These are phyloP conservation scores for Hephaestus fuliginosus DNA, from an alignment of 2,797 vertebrate genomes.

Conservation along the genomic window DNA sequence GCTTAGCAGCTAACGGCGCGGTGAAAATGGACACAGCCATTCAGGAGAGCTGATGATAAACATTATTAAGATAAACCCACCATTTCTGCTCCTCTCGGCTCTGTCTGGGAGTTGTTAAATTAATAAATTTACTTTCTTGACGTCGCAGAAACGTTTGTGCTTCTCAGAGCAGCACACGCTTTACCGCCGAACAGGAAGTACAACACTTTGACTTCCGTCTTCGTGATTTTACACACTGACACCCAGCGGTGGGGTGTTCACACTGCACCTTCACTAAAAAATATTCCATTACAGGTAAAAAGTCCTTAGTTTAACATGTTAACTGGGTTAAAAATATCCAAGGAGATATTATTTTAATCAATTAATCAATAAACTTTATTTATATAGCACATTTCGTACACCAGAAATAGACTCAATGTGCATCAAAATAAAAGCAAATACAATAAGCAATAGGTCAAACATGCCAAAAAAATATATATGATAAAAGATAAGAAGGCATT, in stretches of 20 bases:
- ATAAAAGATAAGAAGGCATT: no score
- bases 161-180: conserved; percentile 69
- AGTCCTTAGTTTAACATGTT: background rate
- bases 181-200: conserved; percentile 82
- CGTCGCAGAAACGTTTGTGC: conserved; percentile 67
- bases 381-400: no score
- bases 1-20: conserved; percentile 40
- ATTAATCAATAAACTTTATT: no score
- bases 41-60: accelerated
- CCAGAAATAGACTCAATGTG: no score
- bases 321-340: background rate
- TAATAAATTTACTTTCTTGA: background rate
- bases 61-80: conserved; percentile 48
- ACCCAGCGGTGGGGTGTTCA: background rate
- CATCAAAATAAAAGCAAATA: no score
- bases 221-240: conserved; percentile 22
- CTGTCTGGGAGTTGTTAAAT: no score
- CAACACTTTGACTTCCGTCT: conserved; percentile 19
- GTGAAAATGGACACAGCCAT: accelerated
- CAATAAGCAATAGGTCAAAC: no score
- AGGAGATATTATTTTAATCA: no score
- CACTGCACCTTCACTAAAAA: conserved; percentile 10
- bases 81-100: conserved; percentile 50
- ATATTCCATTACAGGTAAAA: background rate
- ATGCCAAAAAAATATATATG: no score